Evolutionary conservation across 2,888 invertebrate species (phyloP).

Genomic region (Megastigmus dorsalis): DNA sequence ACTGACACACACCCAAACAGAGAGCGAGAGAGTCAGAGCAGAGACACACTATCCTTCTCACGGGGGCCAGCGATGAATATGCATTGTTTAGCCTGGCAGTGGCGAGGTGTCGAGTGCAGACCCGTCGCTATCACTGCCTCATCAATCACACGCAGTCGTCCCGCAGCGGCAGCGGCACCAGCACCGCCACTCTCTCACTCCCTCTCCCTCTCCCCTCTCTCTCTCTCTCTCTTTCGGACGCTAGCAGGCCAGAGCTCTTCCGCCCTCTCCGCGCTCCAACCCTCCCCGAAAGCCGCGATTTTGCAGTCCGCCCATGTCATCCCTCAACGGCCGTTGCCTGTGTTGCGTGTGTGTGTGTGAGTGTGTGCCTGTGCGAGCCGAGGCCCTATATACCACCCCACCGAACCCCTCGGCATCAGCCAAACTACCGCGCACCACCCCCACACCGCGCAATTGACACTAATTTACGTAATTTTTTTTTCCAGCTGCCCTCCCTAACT

Average conservation of each 20-base stretch:
- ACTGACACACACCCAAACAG: no score
- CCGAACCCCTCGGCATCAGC: constrained; percentile 17
- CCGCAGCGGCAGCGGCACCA: constrained; percentile 55
- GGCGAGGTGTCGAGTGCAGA: constrained; percentile 74
- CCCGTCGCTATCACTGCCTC: constrained; percentile 74
- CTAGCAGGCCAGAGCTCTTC: background rate
- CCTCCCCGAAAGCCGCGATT: constrained; percentile 49
- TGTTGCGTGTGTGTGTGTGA: no score
- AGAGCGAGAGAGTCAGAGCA: no score
- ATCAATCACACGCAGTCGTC: constrained; percentile 72
- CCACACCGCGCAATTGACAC: constrained; percentile 66
- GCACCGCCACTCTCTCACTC: constrained; percentile 14
- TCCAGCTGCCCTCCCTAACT: constrained; percentile 32
- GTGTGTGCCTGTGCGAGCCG: background rate
- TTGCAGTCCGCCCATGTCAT: constrained; percentile 58
- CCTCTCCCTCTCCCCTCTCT: constrained; percentile 32
- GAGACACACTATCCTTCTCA: constrained; percentile 22
- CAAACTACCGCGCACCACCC: constrained; percentile 16
- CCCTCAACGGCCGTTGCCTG: constrained; percentile 49
- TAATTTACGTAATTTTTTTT: constrained; percentile 70
- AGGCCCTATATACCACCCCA: constrained; percentile 25
- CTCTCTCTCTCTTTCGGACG: constrained; percentile 39
- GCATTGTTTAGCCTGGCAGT: constrained; percentile 72
- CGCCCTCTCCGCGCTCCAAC: constrained; percentile 16
- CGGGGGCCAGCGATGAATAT: constrained; percentile 69